Conservation (phyloP, 1,140 invertebrate species). For the Micrasema minimum region DNA sequence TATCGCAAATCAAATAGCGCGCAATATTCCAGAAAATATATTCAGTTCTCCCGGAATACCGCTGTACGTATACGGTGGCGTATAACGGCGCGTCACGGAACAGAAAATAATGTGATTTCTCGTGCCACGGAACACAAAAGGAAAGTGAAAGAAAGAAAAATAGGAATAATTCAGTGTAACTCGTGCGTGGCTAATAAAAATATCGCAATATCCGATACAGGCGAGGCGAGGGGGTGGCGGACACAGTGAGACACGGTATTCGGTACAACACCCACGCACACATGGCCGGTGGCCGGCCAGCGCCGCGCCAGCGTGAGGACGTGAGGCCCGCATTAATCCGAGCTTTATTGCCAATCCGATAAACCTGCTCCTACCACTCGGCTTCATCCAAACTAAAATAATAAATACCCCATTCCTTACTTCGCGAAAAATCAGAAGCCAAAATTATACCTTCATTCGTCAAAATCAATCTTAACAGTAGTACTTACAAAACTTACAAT, state of each 20-base stretch:
- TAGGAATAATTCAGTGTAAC: slow-evolving; percentile 28
- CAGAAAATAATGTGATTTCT: slow-evolving; percentile 35
- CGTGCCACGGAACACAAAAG: slow-evolving; percentile 34
- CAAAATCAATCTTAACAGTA: no score
- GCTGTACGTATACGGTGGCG: not conserved
- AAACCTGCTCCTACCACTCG: no score
- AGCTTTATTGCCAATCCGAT: not conserved
- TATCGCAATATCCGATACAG: slow-evolving; percentile 27
- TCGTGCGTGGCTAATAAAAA: slow-evolving; percentile 35
- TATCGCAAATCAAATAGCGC: no score
- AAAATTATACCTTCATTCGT: no score
- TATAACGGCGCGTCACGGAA: slow-evolving; percentile 29
- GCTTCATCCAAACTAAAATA: no score
- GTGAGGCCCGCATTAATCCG: slow-evolving; percentile 18
- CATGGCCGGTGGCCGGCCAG: no score
- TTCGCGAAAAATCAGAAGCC: no score
- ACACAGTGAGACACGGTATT: not conserved
- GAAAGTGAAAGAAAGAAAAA: slow-evolving; percentile 33
- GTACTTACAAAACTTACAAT: no score
- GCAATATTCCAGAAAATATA: no score
- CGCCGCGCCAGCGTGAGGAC: not conserved
- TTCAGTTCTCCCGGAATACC: not conserved
- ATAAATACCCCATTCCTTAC: no score
- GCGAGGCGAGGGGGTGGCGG: not conserved
- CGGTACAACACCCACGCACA: no score